Percentiles rank a stretch among this genome's conserved stretches.
phyloP scores from a whole-genome alignment of 2,888 invertebrate species.

The Hypomecis atomaria region DNA sequence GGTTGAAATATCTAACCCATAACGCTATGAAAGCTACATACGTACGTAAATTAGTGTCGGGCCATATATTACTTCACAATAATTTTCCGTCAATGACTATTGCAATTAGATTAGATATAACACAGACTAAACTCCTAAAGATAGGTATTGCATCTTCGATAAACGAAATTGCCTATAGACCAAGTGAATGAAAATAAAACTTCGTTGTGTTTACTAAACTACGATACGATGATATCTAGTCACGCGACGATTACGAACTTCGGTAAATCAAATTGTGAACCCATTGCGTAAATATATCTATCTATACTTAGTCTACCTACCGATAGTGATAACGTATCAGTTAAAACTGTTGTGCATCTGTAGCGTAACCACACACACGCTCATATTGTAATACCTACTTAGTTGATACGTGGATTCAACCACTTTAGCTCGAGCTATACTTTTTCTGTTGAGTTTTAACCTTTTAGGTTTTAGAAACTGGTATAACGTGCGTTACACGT shows the following conservation, averaged over 20 bases:
- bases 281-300: constrained; percentile 14
- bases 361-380: constrained; percentile 1
- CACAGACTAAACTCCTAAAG: neutral
- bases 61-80: neutral
- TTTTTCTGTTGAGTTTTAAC: too few relatives aligned
- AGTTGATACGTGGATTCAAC: neutral
- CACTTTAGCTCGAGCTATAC: too few relatives aligned
- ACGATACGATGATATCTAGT: constrained; percentile 43
- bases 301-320: constrained; percentile 7
- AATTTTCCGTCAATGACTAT: neutral
- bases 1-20: too few relatives aligned
- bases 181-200: constrained; percentile 22
- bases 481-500: too few relatives aligned
- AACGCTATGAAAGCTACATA: too few relatives aligned
- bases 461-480: too few relatives aligned
- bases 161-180: constrained; percentile 13
- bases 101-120: neutral
- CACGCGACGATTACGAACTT: constrained; percentile 47
- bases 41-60: neutral
- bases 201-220: constrained; percentile 41
- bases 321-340: constrained; percentile 27
- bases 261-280: constrained; percentile 33
- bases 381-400: neutral
- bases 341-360: constrained; percentile 18
- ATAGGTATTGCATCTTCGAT: neutral